Percentiles rank a stretch among this genome's conserved stretches.
Evolutionary conservation across 2,113 vertebrate genomes (phyloP).

Genomic region (Chaetops frenatus): DNA sequence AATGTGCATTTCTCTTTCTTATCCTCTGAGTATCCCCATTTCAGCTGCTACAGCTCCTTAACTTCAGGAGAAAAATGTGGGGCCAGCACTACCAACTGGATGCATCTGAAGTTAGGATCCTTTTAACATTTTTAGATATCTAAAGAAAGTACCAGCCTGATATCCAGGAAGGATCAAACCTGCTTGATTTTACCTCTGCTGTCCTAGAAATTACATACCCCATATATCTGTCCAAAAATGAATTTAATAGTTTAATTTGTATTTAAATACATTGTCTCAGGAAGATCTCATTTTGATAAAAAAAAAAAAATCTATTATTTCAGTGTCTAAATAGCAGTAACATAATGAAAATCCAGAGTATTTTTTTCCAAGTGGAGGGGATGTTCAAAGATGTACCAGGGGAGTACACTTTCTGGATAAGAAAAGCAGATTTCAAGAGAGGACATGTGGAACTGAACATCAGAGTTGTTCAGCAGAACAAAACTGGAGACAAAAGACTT

Average conservation of each 20-base stretch:
- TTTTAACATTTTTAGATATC: background rate
- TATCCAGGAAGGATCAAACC: background rate
- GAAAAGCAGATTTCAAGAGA: background rate
- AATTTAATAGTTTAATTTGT: background rate
- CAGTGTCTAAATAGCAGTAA: background rate
- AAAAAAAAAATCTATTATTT: background rate
- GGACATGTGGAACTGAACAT: background rate
- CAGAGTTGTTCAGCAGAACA: background rate
- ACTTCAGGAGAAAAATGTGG: background rate
- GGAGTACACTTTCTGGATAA: fast-evolving
- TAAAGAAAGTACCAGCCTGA: background rate
- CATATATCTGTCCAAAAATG: background rate
- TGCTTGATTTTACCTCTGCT: background rate
- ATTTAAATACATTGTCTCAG: background rate
- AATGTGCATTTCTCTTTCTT: background rate
- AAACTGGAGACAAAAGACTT: background rate
- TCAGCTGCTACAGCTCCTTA: background rate
- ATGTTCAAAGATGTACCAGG: background rate
- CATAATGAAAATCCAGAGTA: background rate
- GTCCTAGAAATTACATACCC: background rate
- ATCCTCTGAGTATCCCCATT: background rate
- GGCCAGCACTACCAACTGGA: background rate
- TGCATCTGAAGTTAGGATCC: background rate
- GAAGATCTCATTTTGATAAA: background rate
- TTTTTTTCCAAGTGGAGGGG: background rate